Conservation (phyloP, 1,140 invertebrate genomes). For the Plutomurus gul region DNA sequence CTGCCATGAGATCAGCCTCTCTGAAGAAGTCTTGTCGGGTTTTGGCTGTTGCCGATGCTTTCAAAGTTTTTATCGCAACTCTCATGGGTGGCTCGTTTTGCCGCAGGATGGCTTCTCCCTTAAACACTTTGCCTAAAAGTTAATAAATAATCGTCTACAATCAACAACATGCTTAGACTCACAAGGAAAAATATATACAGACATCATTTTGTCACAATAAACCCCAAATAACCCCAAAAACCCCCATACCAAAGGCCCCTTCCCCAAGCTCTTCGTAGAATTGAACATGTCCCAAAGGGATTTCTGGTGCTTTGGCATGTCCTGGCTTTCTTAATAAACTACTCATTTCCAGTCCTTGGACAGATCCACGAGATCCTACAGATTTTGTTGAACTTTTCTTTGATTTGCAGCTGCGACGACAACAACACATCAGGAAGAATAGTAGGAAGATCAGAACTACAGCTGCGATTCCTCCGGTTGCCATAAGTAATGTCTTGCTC, state of each 20-base stretch:
- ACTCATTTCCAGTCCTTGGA: slow-evolving; percentile 78
- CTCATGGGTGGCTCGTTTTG: slow-evolving; percentile 66
- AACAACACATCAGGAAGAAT: slow-evolving; percentile 54
- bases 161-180: no score
- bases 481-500: slow-evolving; percentile 45
- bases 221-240: no score
- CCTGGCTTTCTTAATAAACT: slow-evolving; percentile 68
- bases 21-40: slow-evolving; percentile 68
- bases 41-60: slow-evolving; percentile 88
- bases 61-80: slow-evolving; percentile 92
- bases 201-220: background rate
- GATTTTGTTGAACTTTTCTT: slow-evolving; percentile 43
- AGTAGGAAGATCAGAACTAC: slow-evolving; percentile 42
- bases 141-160: background rate
- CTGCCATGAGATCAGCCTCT: slow-evolving; percentile 87
- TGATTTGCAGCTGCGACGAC: slow-evolving; percentile 53
- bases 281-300: slow-evolving; percentile 76
- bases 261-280: slow-evolving; percentile 94
- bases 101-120: slow-evolving; percentile 80
- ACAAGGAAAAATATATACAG: no score
- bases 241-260: slow-evolving; percentile 92
- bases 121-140: slow-evolving; percentile 78
- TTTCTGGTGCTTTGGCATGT: slow-evolving; percentile 67
- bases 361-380: slow-evolving; percentile 48
- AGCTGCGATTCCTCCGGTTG: slow-evolving; percentile 43